A percentile compares a stretch with the other conserved stretches of the same genome.
These are phyloP conservation scores for Nerophis lumbriciformis DNA, from an alignment of 2,113 vertebrate genomes.

Conservation along the genomic window DNA sequence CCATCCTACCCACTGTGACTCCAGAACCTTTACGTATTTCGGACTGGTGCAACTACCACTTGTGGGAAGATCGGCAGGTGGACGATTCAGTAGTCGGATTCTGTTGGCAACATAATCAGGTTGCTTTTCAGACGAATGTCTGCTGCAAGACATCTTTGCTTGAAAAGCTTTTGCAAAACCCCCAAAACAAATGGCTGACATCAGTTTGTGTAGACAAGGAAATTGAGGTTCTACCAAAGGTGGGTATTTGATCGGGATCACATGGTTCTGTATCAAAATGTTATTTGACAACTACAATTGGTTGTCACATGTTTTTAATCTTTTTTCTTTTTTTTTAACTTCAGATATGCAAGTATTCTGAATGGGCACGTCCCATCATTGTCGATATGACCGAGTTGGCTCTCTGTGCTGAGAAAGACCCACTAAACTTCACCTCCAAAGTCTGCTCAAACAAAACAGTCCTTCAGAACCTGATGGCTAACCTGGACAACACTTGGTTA, in stretches of 20 bases:
- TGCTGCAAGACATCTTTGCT: conserved; percentile 61
- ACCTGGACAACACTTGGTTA: conserved; percentile 73
- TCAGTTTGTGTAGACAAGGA: conserved; percentile 52
- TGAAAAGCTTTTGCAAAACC: conserved; percentile 52
- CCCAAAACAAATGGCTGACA: conserved; percentile 67
- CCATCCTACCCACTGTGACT: neutral
- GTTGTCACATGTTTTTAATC: neutral
- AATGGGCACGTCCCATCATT: conserved; percentile 63
- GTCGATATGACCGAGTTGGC: conserved; percentile 73
- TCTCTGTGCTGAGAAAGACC: conserved; percentile 68
- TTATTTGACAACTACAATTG: neutral
- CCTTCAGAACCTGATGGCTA: conserved; percentile 66
- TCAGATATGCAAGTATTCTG: conserved; percentile 66
- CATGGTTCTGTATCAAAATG: too few relatives aligned
- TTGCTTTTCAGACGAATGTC: conserved; percentile 62
- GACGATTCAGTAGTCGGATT: conserved; percentile 66
- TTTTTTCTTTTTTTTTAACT: neutral
- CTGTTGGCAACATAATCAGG: conserved; percentile 68
- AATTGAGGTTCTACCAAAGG: conserved; percentile 33
- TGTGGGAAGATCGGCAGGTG: conserved; percentile 53
- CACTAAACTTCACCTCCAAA: conserved; percentile 64
- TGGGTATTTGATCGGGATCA: conserved; percentile 33
- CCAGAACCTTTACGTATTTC: conserved; percentile 20
- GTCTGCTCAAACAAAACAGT: conserved; percentile 66
- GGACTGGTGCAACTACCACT: conserved; percentile 66